These are phyloP conservation scores for Tringa solitaria DNA, from an alignment of 2,113 vertebrate genomes.

Conservation along the genomic window DNA sequence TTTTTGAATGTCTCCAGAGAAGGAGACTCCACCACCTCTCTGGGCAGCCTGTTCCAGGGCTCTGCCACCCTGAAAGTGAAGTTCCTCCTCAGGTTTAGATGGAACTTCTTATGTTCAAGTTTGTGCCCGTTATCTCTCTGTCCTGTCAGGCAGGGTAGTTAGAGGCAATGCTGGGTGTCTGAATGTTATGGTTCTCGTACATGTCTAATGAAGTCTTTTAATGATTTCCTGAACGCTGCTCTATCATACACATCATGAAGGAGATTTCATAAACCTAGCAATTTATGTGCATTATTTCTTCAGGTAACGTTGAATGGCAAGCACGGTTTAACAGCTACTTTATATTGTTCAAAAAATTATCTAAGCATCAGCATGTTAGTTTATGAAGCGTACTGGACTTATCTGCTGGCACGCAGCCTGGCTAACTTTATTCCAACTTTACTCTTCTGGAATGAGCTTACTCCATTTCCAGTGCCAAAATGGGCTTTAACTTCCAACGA, in stretches of 20 bases:
- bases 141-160: not conserved
- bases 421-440: slow-evolving; percentile 38
- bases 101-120: no score
- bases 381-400: not conserved
- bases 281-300: not conserved
- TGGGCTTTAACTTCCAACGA: slow-evolving; percentile 62
- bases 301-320: not conserved
- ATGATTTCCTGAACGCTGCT: not conserved
- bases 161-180: not conserved
- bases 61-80: no score
- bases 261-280: not conserved
- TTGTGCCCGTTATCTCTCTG: no score
- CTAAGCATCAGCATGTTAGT: not conserved
- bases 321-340: not conserved
- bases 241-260: not conserved
- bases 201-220: not conserved
- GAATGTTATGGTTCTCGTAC: not conserved
- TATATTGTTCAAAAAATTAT: not conserved
- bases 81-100: no score
- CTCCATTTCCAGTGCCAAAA: slow-evolving; percentile 59
- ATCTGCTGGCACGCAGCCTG: slow-evolving; percentile 8
- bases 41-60: no score
- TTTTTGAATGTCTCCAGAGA: no score
- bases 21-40: no score
- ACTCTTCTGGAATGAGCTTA: slow-evolving; percentile 58